Base-by-base conservation (phyloP, 2,797 vertebrate species). In the Jordanella pulchra region DNA sequence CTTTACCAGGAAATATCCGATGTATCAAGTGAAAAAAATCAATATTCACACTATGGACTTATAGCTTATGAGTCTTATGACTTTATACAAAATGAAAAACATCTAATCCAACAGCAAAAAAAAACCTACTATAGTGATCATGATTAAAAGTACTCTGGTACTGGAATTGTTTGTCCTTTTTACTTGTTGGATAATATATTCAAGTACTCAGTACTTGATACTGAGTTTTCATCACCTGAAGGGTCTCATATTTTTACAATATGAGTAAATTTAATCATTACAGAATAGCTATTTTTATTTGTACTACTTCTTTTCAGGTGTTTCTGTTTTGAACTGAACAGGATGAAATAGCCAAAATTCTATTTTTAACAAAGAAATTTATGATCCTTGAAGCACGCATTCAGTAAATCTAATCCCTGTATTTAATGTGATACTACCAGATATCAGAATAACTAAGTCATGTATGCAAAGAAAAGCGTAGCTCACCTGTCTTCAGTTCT, bases 401-500 rank as follows among this genome's bases (percentile, higher is more conserved):
- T 53, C 12, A 54, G n/a, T 54, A 54, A 27, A 13, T 1, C 12
- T 27, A 3, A 12, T 54, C 10, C n/a, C 6, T 53, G 25, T 54
- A 10, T 25, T 13, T 13, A 54, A 27, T 54, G 30, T 72, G 73
- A 84, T 81, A 67, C 69, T 65, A 51, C 58, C 75, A 50, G 58
- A 79, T 77, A 47, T 70, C 17, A 45, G 42, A 63, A 60, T 42
- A 39, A 11, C 28, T 12, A 1, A 2, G 30, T 23, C 51, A 65
- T 30, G 47, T 18, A 70, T 66, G 79, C 72, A 83, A 69, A 82
- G 28, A 84, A 64, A 79, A 75, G 56, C 78, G 45, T 53, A 48
- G 7, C 83, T 91, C 89, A 92, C 90, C 90, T 92, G 84, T 87
- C 65, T 74, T 35, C 69, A 65, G 80, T 80, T 85, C 69, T 75